phyloP scores from a whole-genome alignment of 2,113 vertebrate species.

The Empidonax alnorum region DNA sequence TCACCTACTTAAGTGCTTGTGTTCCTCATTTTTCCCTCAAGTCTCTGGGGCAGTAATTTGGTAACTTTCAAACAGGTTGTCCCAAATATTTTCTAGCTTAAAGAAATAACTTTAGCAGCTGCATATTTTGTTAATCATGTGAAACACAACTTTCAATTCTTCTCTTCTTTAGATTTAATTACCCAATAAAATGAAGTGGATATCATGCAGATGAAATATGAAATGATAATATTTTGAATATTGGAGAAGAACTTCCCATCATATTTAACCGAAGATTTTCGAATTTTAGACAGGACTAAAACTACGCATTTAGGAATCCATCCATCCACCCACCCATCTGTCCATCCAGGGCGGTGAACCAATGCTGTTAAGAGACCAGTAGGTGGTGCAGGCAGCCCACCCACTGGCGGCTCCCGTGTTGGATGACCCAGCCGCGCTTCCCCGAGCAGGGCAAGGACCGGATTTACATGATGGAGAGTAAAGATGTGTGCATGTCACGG shows the following conservation, averaged over 20 bases:
- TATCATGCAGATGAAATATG: not conserved
- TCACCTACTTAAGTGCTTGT: not conserved
- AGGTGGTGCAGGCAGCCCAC: conserved; percentile 17
- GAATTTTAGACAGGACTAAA: not conserved
- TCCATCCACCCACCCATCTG: not conserved
- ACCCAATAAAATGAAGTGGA: not conserved
- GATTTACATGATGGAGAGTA: accelerated
- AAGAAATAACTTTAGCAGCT: not conserved
- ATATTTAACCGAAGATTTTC: not conserved
- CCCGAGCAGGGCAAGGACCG: accelerated
- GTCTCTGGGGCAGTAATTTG: not conserved
- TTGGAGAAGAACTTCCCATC: not conserved
- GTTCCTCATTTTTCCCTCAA: not conserved
- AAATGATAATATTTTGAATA: not conserved
- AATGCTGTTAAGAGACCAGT: not conserved
- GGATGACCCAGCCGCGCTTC: not conserved
- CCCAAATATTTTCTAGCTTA: not conserved
- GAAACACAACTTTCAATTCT: not conserved
- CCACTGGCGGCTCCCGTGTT: accelerated
- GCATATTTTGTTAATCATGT: not conserved
- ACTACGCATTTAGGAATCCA: accelerated
- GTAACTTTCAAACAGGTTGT: not conserved
- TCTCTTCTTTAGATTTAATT: not conserved
- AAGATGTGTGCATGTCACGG: not conserved
- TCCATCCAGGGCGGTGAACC: not conserved